Percentiles rank a stretch among this genome's conserved stretches.
These are phyloP conservation scores for Pyrocephalus nanus DNA, from an alignment of 2,797 vertebrate genomes.

Conservation along the genomic window DNA sequence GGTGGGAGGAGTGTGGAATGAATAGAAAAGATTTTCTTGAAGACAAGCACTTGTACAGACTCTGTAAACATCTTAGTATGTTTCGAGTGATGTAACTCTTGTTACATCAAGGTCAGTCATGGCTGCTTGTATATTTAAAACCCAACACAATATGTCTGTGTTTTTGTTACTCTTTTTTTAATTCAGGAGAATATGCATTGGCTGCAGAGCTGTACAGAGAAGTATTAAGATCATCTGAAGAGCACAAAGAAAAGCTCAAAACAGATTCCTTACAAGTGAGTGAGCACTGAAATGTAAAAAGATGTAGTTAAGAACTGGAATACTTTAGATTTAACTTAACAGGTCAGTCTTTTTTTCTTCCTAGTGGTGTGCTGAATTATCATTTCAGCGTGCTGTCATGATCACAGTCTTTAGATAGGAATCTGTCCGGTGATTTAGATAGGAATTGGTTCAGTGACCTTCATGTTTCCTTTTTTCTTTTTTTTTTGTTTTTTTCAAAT, in stretches of 20 bases:
- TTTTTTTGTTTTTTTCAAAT: too few species aligned
- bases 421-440: not conserved
- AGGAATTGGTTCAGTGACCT: not conserved
- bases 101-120: not conserved
- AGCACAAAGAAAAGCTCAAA: constrained; percentile 95
- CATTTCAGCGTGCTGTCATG: not conserved
- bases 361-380: not conserved
- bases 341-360: not conserved
- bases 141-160: not conserved
- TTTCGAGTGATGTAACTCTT: not conserved
- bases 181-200: constrained; percentile 85
- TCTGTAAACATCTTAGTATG: not conserved
- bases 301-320: not conserved
- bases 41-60: not conserved
- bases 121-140: not conserved
- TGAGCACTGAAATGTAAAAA: constrained; percentile 6
- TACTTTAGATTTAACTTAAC: not conserved
- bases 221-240: constrained; percentile 96
- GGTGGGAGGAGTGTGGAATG: rapidly evolving
- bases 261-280: constrained; percentile 96
- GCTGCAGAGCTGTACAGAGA: constrained; percentile 94
- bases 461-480: not conserved
- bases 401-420: not conserved
- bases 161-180: not conserved
- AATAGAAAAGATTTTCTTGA: not conserved